A percentile compares a stretch with the other conserved stretches of the same genome.
Conservation (phyloP, 2,888 invertebrate species). For the Ommatoiulus sabulosus region DNA sequence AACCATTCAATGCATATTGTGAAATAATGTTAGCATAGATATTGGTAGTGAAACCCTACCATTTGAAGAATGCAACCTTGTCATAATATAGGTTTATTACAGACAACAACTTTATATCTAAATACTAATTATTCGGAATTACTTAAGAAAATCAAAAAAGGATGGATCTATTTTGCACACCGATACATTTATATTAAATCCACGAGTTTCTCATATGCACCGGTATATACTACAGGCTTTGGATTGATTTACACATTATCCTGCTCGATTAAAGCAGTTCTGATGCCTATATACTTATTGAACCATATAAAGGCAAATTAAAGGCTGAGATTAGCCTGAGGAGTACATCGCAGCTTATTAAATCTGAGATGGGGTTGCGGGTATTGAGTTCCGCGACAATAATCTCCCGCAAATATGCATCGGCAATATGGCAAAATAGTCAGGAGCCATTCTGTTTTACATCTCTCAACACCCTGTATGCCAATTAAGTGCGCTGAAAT, state of each 20-base stretch:
- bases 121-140: too few species aligned
- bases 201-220: background rate
- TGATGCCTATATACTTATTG: slow-evolving; percentile 25
- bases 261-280: background rate
- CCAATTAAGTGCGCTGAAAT: slow-evolving; percentile 21
- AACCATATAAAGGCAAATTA: slow-evolving; percentile 13
- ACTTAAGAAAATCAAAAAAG: too few species aligned
- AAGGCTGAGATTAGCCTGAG: slow-evolving; percentile 6
- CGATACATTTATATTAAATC: background rate
- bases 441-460: background rate
- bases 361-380: background rate
- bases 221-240: background rate
- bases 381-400: background rate
- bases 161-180: too few species aligned
- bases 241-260: background rate
- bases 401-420: background rate
- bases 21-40: too few species aligned
- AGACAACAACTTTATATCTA: too few species aligned
- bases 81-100: too few species aligned
- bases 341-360: slow-evolving; percentile 3
- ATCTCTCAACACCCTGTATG: slow-evolving; percentile 41
- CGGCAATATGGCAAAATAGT: background rate
- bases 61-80: too few species aligned
- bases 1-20: too few species aligned
- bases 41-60: too few species aligned